A percentile compares a stretch with the other conserved stretches of the same genome.
phyloP scores from a whole-genome alignment of 2,888 invertebrate species.

The Pollenia amentaria region DNA sequence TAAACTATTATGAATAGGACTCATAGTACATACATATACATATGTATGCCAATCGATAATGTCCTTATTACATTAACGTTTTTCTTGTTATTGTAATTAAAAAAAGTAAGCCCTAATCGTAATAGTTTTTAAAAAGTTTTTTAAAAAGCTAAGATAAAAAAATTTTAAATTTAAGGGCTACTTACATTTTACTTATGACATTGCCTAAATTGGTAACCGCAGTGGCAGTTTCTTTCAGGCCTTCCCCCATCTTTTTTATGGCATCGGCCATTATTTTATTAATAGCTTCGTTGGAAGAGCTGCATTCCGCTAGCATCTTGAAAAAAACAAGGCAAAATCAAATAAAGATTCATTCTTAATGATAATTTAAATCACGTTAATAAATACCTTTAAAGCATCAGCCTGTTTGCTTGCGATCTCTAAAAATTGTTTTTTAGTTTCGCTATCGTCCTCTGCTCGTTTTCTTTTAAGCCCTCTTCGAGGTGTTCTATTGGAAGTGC shows the following conservation, averaged over 20 bases:
- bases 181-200: neutral
- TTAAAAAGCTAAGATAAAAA: too few relatives aligned
- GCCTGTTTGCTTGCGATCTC: conserved; percentile 18
- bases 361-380: neutral
- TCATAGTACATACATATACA: too few relatives aligned
- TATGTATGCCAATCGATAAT: neutral
- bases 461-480: conserved; percentile 2
- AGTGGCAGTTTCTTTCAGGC: neutral
- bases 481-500: neutral
- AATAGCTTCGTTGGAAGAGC: neutral
- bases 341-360: neutral
- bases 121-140: neutral
- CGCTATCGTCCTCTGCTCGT: neutral
- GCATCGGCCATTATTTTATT: neutral
- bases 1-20: neutral
- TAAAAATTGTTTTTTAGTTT: neutral
- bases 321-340: neutral
- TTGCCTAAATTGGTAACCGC: neutral
- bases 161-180: too few relatives aligned
- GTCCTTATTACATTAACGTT: neutral
- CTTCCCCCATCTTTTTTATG: neutral
- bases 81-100: neutral
- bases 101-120: neutral
- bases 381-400: conserved; percentile 15
- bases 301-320: too few relatives aligned